Evolutionary conservation across 1,140 invertebrate species (phyloP).

Genomic region (Sweltsa coloradensis): DNA sequence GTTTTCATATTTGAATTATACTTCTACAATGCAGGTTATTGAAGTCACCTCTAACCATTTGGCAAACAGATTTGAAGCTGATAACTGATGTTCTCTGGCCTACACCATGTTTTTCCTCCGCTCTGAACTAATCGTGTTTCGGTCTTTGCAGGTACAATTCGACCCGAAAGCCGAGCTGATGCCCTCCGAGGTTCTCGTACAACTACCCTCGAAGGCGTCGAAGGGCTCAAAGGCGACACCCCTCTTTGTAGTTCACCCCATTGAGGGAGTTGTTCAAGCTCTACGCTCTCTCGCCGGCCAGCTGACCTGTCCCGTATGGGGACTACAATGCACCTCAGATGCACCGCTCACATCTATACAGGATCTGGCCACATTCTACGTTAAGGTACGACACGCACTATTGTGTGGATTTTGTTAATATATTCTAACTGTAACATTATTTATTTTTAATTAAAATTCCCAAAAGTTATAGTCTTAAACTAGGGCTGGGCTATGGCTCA

Average conservation of each 20-base stretch:
- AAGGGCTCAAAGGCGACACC: slow-evolving; percentile 29
- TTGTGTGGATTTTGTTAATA: too few species aligned
- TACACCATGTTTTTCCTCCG: too few species aligned
- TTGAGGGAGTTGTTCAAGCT: slow-evolving; percentile 72
- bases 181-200: slow-evolving; percentile 48
- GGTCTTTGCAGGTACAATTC: slow-evolving; percentile 39
- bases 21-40: too few species aligned
- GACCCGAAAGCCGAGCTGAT: slow-evolving; percentile 35
- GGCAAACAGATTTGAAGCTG: too few species aligned
- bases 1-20: too few species aligned
- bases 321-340: slow-evolving; percentile 72
- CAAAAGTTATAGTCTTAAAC: too few species aligned
- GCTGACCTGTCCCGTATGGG: slow-evolving; percentile 68
- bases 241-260: slow-evolving; percentile 76
- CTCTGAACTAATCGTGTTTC: too few species aligned
- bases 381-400: slow-evolving; percentile 47
- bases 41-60: too few species aligned
- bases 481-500: too few species aligned
- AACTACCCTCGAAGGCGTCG: slow-evolving; percentile 33
- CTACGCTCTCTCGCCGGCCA: slow-evolving; percentile 54
- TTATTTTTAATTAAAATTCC: too few species aligned
- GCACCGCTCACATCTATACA: slow-evolving; percentile 61
- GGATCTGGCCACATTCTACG: slow-evolving; percentile 65
- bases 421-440: too few species aligned
- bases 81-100: too few species aligned